phyloP scores from a whole-genome alignment of 2,797 vertebrate species.

The Falco berigora region DNA sequence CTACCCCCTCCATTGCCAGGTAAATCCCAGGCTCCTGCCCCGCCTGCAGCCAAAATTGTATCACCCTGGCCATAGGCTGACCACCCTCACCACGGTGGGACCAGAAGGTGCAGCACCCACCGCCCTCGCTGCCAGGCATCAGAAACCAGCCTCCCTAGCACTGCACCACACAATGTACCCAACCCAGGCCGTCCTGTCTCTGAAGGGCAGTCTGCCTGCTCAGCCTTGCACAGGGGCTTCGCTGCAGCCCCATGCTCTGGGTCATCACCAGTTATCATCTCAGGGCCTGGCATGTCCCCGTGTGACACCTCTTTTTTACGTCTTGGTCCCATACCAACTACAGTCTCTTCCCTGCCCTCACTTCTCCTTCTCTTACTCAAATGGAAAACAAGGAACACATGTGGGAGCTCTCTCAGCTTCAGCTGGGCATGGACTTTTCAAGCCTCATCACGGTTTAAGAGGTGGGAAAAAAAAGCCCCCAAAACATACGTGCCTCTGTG shows the following conservation, averaged over 20 bases:
- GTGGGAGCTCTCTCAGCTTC: neutral
- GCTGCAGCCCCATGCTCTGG: too few relatives aligned
- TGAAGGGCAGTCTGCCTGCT: neutral
- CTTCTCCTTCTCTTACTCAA: neutral
- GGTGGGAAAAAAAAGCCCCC: neutral
- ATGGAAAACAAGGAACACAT: fast-evolving
- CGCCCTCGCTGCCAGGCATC: neutral
- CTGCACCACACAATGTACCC: neutral
- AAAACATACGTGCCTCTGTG: neutral
- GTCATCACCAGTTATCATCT: neutral
- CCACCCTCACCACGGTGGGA: neutral
- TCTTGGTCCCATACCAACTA: neutral
- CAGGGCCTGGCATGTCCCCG: neutral
- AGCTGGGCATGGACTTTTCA: neutral
- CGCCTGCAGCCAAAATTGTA: neutral
- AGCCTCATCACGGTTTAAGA: neutral
- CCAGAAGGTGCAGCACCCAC: neutral
- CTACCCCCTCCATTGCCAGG: neutral
- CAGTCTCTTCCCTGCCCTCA: neutral
- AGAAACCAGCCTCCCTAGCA: neutral
- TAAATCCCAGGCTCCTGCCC: neutral
- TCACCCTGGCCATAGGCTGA: too few relatives aligned
- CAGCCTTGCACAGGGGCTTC: neutral
- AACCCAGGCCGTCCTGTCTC: neutral
- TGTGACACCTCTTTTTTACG: neutral